Evolutionary conservation across 2,113 vertebrate genomes (phyloP), one percentile per base, ranked within the genome.

Genomic region (Sorex araneus): DNA sequence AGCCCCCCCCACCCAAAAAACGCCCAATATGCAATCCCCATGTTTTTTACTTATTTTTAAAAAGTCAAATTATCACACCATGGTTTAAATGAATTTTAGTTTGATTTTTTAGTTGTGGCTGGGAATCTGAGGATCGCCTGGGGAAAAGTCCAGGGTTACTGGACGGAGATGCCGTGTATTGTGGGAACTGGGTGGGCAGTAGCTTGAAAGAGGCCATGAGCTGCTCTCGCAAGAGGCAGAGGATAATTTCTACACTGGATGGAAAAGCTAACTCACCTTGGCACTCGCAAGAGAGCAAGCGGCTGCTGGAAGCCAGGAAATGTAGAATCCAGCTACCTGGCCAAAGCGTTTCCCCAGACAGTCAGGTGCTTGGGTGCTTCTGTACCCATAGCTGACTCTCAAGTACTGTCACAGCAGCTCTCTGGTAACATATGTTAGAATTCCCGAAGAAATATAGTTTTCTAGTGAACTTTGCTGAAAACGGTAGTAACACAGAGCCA

Each of bases 181-280:
- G 98, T 98, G 98, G 98, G 97, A 98, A 99, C 97, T 98, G 98
- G 98, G 98, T 98, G 98, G 98, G 98, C 98, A 99, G 97, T 96
- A 98, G 99, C 97, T 98, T 99, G 97, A 99, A 99, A 98, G 99
- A 99, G 98, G 98, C 98, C 97, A 98, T 99, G 98, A 99, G 98
- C 25, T 99, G 98, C 97, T 99, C 99, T 98, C 98, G 98, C 10
- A 98, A 98, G 97, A 99, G 99, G 98, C 98, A 99, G 98, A 98
- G 99, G 98, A 99, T 98, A 98, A 99, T 95, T 99, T 99, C 94
- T 98, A 97, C 94, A 96, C 40, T 99, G 98, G 98, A 99, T 99
- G 99, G 99, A 99, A 98, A 98, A 98, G 95, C 97, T 99, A 76
- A 99, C 98, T 36, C 98, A 96, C 84, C 98, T 99, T 96, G 98